Percentiles rank a stretch among this genome's conserved stretches.
Evolutionary conservation across 2,888 invertebrate species (phyloP).

Genomic region (Ornithoptera priamus): DNA sequence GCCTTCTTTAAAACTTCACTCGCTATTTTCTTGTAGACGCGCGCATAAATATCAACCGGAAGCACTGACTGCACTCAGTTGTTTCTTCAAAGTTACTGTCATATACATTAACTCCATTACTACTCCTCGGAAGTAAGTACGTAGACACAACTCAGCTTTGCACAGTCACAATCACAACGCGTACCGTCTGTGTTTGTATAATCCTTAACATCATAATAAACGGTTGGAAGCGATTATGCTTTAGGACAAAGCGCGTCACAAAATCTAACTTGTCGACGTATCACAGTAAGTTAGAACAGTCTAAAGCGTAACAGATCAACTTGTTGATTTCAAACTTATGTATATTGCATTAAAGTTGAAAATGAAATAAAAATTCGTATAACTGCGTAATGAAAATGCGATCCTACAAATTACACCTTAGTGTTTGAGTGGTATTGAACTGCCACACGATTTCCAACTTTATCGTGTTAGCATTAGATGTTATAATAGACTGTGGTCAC

Average conservation of each 20-base stretch:
- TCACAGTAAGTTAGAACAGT: slow-evolving; percentile 24
- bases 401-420: slow-evolving; percentile 14
- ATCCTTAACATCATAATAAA: slow-evolving; percentile 49
- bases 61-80: too few relatives aligned
- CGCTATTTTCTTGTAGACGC: too few relatives aligned
- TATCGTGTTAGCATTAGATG: slow-evolving; percentile 26
- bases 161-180: slow-evolving; percentile 14
- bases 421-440: slow-evolving; percentile 10
- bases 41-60: too few relatives aligned
- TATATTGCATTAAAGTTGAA: slow-evolving; percentile 11
- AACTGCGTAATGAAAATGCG: background rate
- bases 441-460: slow-evolving; percentile 31
- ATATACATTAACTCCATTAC: too few relatives aligned
- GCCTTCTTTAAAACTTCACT: too few relatives aligned
- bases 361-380: slow-evolving; percentile 17
- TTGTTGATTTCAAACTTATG: slow-evolving; percentile 45
- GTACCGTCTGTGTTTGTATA: slow-evolving; percentile 26
- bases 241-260: slow-evolving; percentile 52
- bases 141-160: background rate
- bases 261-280: slow-evolving; percentile 40
- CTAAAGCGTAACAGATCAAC: slow-evolving; percentile 28
- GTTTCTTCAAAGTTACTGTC: too few relatives aligned
- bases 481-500: slow-evolving; percentile 40
- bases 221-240: slow-evolving; percentile 58
- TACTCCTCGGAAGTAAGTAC: background rate